Evolutionary conservation across 1,140 invertebrate genomes (phyloP).

Genomic region (Lepidurus packardi): DNA sequence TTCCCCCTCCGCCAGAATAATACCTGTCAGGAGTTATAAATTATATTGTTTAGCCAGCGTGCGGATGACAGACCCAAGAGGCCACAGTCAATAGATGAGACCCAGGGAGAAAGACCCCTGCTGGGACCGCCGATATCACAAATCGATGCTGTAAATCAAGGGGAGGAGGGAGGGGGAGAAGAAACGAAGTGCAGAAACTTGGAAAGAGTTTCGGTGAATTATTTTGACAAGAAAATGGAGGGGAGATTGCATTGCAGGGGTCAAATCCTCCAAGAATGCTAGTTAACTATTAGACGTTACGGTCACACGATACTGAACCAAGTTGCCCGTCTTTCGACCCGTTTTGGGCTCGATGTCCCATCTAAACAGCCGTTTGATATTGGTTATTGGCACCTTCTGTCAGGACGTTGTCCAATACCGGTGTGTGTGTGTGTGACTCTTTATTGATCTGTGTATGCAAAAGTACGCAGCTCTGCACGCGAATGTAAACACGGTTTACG

Average conservation of each 20-base stretch:
- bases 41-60: constrained; percentile 27
- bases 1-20: neutral
- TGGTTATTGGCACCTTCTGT: constrained; percentile 2
- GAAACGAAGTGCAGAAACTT: constrained; percentile 29
- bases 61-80: constrained; percentile 25
- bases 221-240: constrained; percentile 19
- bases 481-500: neutral
- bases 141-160: constrained; percentile 3
- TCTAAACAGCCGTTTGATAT: neutral
- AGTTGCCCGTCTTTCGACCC: too few relatives aligned
- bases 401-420: neutral
- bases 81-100: constrained; percentile 16
- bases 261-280: too few relatives aligned
- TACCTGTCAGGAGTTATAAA: constrained; percentile 28
- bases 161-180: constrained; percentile 12
- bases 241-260: neutral
- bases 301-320: too few relatives aligned
- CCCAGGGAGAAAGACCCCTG: constrained; percentile 3
- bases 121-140: neutral
- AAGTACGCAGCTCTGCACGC: neutral
- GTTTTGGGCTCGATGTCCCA: neutral
- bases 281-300: too few relatives aligned
- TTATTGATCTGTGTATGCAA: neutral
- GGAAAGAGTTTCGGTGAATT: constrained; percentile 24
- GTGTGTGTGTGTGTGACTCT: neutral